Evolutionary conservation across 2,113 vertebrate genomes (phyloP), one percentile per base, ranked within the genome.

Genomic region (Carettochelys insculpta): DNA sequence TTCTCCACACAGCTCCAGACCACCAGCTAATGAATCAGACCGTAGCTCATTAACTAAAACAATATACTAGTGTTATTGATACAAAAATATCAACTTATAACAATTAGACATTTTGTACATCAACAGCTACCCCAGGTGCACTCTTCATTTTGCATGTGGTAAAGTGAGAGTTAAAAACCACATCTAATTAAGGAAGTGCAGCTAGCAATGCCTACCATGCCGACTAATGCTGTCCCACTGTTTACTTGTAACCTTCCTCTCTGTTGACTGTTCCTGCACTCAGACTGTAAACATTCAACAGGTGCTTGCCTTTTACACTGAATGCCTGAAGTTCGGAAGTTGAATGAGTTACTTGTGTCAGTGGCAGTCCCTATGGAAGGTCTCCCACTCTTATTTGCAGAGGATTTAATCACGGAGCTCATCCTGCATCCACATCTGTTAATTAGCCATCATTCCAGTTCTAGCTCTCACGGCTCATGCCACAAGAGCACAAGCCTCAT

Each of bases 1-100:
- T 4, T 99, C 99, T 95, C 98, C 98, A 90, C 97, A 99, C 22
- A 98, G 96, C 83, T 99, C 99, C 65, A 98, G 76, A 29, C 98
- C 97, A 29, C 98, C 97, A 3, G 97, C 61, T 98, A 98, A 98
- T 0, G 98, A 98, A 82, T 99, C 99, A 2, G 93, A 95, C 92
- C 98, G 98, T 52, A 92, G 92, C 5, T 99, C 98, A 45, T 95
- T 91, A 84, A 98, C 99, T 99, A 96, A 83, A 90, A 85, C n/a
- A 88, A 89, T 1, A 94, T 95, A 95, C 75, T 93, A 80, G 12
- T 34, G 89, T 0, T 22, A 8, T 80, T 22, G 87, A 51, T 13
- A 79, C 45, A 80, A 87, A 80, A 61, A 24, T 47, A 85, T 14
- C 29, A n/a, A 8, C 41, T 27, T 43, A 25, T 41, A 75, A 22